Evolutionary conservation across 2,888 invertebrate genomes (phyloP), one percentile per base, ranked within the genome.

Genomic region (Bugulina stolonifera): DNA sequence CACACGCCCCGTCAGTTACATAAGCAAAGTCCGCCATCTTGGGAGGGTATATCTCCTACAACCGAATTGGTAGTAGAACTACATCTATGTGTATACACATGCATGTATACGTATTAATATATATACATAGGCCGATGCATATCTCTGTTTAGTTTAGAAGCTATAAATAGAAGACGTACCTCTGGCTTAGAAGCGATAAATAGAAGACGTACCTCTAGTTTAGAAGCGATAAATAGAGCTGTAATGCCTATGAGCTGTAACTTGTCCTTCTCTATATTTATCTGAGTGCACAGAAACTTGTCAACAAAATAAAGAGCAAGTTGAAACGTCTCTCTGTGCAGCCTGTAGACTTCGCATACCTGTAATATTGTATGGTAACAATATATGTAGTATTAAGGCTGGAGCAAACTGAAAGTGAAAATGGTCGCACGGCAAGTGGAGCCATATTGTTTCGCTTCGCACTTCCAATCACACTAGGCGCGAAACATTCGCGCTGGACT

Each of bases 1-100:
- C 91, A 84, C 97, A 99, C 0, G 97, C 97, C 73, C 95, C 94
- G 87, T 98, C 98, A 0, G 98, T 98, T 22, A 98, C 96, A 85
- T 93, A 95, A 0, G 97, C 93, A 86, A 98, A 96, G 82, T 96
- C 95, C 10, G 89, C 87, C 72, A 98, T 88, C 86, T 95, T 95
- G 0, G 98, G 98, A 69, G 99, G 98, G 86, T 98, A 99, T 69
- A 99, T 95, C 87, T 99, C 99, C 88, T 87, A 43, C 43, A 43
- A 5, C 5, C 43, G 18, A 10, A 43, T 43, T 43, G 43, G 5
- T 10, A n/a, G n/a, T n/a, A n/a, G n/a, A n/a, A n/a, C n/a, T n/a
- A n/a, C n/a, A n/a, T n/a, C n/a, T n/a, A n/a, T n/a, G n/a, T n/a
- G n/a, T n/a, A n/a, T n/a, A n/a, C n/a, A n/a, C n/a, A n/a, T n/a